A percentile compares a stretch with the other conserved stretches of the same genome.
These are phyloP conservation scores for Chrysemys picta DNA, from an alignment of 2,113 vertebrate genomes.

Conservation along the genomic window DNA sequence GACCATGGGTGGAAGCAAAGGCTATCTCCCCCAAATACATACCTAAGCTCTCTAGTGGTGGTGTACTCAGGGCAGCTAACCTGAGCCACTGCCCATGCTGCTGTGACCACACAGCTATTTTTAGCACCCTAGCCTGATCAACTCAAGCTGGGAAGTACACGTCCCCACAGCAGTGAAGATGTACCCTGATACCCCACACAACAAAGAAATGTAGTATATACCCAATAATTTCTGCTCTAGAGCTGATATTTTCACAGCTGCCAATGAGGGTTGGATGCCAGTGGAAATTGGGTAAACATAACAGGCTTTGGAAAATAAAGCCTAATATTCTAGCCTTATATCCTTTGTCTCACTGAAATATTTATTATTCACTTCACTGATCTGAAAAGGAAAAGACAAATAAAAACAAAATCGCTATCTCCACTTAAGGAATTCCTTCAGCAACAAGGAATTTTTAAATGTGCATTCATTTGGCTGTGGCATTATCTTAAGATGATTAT, in stretches of 20 bases:
- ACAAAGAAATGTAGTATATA: not conserved
- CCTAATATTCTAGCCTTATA: not conserved
- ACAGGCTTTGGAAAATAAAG: constrained; percentile 8
- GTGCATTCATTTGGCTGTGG: constrained; percentile 72
- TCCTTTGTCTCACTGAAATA: constrained; percentile 40
- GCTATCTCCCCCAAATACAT: not conserved
- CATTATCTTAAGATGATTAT: constrained; percentile 77
- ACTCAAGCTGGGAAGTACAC: not conserved
- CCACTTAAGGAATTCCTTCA: constrained; percentile 52
- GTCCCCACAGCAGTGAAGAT: not conserved
- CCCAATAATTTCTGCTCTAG: not conserved
- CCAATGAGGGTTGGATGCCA: not conserved
- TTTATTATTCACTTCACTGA: constrained; percentile 65
- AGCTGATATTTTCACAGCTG: not conserved
- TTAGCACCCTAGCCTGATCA: not conserved
- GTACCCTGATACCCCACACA: not conserved
- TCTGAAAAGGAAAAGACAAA: constrained; percentile 68
- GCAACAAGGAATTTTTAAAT: constrained; percentile 76
- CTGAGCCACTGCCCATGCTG: not conserved
- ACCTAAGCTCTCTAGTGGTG: not conserved
- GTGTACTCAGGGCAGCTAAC: not conserved
- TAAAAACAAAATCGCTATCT: constrained; percentile 60
- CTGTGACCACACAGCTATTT: not conserved
- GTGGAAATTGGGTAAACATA: not conserved
- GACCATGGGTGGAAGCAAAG: not conserved